phyloP scores from a whole-genome alignment of 2,888 invertebrate genomes.

The Lochmaea crataegi region DNA sequence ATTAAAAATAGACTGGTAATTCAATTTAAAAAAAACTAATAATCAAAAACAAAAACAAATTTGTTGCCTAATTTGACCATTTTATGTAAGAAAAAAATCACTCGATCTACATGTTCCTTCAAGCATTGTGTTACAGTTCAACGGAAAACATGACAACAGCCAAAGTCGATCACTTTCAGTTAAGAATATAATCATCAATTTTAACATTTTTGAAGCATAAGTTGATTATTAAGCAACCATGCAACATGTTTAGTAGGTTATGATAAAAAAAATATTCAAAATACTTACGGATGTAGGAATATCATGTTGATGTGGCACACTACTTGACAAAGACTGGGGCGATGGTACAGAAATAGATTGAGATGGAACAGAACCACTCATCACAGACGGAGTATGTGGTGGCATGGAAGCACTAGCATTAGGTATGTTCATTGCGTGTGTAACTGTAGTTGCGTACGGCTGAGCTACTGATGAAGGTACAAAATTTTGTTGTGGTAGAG shows the following conservation, averaged over 20 bases:
- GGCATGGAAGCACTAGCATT: slow-evolving; percentile 38
- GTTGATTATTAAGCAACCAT: neutral
- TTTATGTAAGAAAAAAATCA: too few relatives aligned
- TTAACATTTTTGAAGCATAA: neutral
- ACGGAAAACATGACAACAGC: too few relatives aligned
- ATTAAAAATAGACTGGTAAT: too few relatives aligned
- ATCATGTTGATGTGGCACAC: slow-evolving; percentile 40
- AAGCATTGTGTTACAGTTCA: too few relatives aligned
- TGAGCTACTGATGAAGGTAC: slow-evolving; percentile 40
- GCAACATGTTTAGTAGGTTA: slow-evolving; percentile 2
- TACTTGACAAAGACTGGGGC: slow-evolving; percentile 32
- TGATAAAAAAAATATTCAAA: neutral
- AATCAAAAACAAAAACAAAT: too few relatives aligned
- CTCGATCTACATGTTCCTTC: too few relatives aligned
- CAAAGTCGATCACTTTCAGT: too few relatives aligned
- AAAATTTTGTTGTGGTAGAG: slow-evolving; percentile 40
- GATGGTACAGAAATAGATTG: slow-evolving; percentile 34
- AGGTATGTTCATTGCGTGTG: slow-evolving; percentile 38
- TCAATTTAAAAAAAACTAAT: too few relatives aligned
- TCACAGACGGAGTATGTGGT: slow-evolving; percentile 34
- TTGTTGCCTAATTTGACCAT: too few relatives aligned
- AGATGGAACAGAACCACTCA: slow-evolving; percentile 38
- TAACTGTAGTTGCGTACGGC: slow-evolving; percentile 38
- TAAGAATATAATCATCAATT: neutral
- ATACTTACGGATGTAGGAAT: slow-evolving; percentile 38